These are phyloP conservation scores for Myiotriccus ornatus DNA, from an alignment of 2,797 vertebrate genomes.

Conservation along the genomic window DNA sequence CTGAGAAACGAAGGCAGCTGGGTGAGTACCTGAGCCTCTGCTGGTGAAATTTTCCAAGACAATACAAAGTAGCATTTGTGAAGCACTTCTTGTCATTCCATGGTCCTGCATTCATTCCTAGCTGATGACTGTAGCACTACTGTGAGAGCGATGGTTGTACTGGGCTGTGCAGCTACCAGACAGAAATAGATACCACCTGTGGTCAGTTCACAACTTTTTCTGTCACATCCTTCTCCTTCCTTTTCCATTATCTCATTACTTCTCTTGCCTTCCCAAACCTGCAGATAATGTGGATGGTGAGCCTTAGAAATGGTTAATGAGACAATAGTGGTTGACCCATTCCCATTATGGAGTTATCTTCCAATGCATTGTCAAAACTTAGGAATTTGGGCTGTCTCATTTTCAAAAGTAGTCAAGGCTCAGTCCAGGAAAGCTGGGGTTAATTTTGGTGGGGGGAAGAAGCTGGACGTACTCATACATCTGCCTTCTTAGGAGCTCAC, in stretches of 20 bases:
- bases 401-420: not conserved
- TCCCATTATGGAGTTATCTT: not conserved
- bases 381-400: not conserved
- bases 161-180: not conserved
- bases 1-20: conserved; percentile 65
- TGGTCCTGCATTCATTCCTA: conserved; percentile 18
- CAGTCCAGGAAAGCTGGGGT: not conserved
- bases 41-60: conserved; percentile 30
- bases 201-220: not conserved
- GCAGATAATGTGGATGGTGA: not conserved
- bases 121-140: not conserved
- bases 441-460: not conserved
- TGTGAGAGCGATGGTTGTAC: not conserved
- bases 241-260: conserved; percentile 10
- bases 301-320: not conserved
- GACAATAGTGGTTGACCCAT: not conserved
- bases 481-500: not conserved
- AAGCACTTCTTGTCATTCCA: conserved; percentile 43
- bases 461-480: not conserved
- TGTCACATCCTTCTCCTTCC: not conserved
- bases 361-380: not conserved
- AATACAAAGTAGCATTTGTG: conserved; percentile 3
- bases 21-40: conserved; percentile 62
- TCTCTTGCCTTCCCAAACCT: not conserved
- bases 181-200: not conserved